Evolutionary conservation across 2,113 vertebrate genomes (phyloP).

Genomic region (Brienomyrus brachyistius): DNA sequence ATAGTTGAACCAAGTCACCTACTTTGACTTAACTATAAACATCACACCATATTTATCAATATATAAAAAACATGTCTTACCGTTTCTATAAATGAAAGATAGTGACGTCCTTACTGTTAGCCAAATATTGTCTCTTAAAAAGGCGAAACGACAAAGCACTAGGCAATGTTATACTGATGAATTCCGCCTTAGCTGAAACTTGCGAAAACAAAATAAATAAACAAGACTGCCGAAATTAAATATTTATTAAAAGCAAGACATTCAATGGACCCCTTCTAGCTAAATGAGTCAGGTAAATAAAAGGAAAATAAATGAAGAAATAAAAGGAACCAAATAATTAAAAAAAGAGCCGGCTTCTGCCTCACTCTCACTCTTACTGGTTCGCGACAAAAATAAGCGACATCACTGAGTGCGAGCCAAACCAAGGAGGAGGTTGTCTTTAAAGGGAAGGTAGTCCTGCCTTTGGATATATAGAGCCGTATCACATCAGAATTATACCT

Average conservation of each 20-base stretch:
- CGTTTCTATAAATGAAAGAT: conserved; percentile 66
- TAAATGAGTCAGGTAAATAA: conserved; percentile 50
- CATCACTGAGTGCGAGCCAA: conserved; percentile 72
- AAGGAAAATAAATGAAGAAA: conserved; percentile 55
- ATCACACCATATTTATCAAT: conserved; percentile 18
- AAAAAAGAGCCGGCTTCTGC: conserved; percentile 58
- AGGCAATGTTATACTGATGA: conserved; percentile 53
- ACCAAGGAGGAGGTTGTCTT: conserved; percentile 62
- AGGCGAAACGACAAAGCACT: conserved; percentile 50
- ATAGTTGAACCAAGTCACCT: conserved; percentile 14
- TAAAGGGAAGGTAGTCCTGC: conserved; percentile 65
- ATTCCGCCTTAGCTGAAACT: conserved; percentile 54
- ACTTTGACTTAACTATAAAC: conserved; percentile 14
- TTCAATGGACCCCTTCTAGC: conserved; percentile 51
- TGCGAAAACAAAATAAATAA: conserved; percentile 57
- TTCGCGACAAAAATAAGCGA: conserved; percentile 71
- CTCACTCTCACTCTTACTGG: conserved; percentile 69
- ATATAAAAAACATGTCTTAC: conserved; percentile 53
- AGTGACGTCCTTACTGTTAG: conserved; percentile 56
- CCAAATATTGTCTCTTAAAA: conserved; percentile 54
- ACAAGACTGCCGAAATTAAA: conserved; percentile 62
- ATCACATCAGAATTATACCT: conserved; percentile 72
- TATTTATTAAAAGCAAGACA: conserved; percentile 66
- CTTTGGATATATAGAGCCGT: conserved; percentile 73
- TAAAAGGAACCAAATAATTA: conserved; percentile 64